Conservation (phyloP, 2,113 vertebrate species). For the Oostethus manadensis region DNA sequence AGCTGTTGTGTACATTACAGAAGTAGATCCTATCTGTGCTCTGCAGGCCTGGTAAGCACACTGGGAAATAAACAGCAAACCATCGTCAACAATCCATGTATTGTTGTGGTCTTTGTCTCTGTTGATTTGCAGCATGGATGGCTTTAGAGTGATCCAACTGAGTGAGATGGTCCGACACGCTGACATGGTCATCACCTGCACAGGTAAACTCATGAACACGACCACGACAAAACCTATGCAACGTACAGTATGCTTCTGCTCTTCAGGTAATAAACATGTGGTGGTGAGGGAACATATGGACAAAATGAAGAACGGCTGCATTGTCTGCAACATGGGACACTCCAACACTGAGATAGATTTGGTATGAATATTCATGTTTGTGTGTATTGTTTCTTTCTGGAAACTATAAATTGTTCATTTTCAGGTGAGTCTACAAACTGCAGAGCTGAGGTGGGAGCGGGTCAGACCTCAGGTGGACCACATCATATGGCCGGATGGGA, state of each 20-base stretch:
- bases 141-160: slow-evolving; percentile 86
- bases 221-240: neutral
- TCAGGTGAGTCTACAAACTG: slow-evolving; percentile 82
- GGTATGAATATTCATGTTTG: slow-evolving; percentile 61
- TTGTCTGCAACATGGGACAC: slow-evolving; percentile 95
- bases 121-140: slow-evolving; percentile 83
- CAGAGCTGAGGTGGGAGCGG: slow-evolving; percentile 87
- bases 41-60: slow-evolving; percentile 86
- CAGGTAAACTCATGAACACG: slow-evolving; percentile 70
- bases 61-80: slow-evolving; percentile 7
- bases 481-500: slow-evolving; percentile 92
- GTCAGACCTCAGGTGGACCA: slow-evolving; percentile 92
- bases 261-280: slow-evolving; percentile 88
- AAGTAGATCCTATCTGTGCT: slow-evolving; percentile 93
- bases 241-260: slow-evolving; percentile 3
- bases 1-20: slow-evolving; percentile 85
- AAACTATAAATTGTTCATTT: slow-evolving; percentile 8
- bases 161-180: slow-evolving; percentile 82
- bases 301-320: slow-evolving; percentile 88
- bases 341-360: slow-evolving; percentile 92
- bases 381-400: neutral
- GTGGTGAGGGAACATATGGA: slow-evolving; percentile 86
- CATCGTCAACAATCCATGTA: too few relatives aligned
- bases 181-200: slow-evolving; percentile 93
- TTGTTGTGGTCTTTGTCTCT: too few relatives aligned